Conservation (phyloP, 2,797 vertebrate genomes). For the Protosalanx chinensis region DNA sequence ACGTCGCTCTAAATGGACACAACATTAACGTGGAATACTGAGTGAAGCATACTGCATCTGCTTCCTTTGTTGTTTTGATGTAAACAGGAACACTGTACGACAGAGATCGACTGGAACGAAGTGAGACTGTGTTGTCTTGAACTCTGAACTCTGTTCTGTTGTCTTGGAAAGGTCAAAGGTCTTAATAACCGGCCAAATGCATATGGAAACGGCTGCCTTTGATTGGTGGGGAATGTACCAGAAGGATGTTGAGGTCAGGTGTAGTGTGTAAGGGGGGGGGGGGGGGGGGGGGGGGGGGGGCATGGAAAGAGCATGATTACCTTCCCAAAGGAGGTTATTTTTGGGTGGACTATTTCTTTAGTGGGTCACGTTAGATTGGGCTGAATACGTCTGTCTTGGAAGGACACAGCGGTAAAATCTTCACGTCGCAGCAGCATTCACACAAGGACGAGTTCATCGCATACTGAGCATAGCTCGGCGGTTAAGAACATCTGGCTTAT, state of each 20-base stretch:
- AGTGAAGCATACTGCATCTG: slow-evolving; percentile 33
- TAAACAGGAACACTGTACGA: slow-evolving; percentile 21
- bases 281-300: not conserved
- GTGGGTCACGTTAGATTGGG: slow-evolving; percentile 51
- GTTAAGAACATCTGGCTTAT: not conserved
- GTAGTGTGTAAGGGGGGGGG: not conserved
- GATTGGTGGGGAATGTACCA: not conserved
- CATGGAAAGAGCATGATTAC: not conserved
- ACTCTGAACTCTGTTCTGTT: not conserved
- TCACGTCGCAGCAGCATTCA: not conserved
- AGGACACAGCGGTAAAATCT: not conserved
- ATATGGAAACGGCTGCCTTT: not conserved
- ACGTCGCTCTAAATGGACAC: slow-evolving; percentile 17
- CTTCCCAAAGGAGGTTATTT: slow-evolving; percentile 41
- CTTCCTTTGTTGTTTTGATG: slow-evolving; percentile 6
- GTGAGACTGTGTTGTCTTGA: too few species aligned
- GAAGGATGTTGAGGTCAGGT: not conserved
- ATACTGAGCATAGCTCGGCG: too few species aligned
- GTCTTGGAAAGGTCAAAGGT: not conserved
- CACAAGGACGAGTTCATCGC: too few species aligned
- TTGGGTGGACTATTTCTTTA: slow-evolving; percentile 44
- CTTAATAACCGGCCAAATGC: not conserved
- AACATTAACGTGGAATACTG: slow-evolving; percentile 20
- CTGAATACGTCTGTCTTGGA: not conserved
- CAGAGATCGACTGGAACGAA: not conserved